Evolutionary conservation across 2,797 vertebrate species (phyloP).

Genomic region (Arrhamphus sclerolepis): DNA sequence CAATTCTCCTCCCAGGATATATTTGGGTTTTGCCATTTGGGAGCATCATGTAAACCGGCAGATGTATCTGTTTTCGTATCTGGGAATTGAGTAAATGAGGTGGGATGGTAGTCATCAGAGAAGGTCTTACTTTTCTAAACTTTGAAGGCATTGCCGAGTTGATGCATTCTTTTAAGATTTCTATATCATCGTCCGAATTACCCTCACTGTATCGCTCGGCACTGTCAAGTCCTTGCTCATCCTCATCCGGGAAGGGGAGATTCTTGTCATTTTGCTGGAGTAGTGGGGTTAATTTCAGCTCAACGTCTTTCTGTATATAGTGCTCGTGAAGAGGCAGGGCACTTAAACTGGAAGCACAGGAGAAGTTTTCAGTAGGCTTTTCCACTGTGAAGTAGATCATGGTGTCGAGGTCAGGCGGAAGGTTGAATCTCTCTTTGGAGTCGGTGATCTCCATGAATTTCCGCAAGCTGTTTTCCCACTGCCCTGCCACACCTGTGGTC

Average conservation of each 20-base stretch:
- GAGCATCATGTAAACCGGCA: slow-evolving; percentile 95
- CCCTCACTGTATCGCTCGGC: slow-evolving; percentile 85
- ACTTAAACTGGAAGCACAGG: slow-evolving; percentile 97
- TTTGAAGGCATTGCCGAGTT: slow-evolving; percentile 94
- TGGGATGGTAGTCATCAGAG: slow-evolving; percentile 84
- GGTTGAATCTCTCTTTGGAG: slow-evolving; percentile 93
- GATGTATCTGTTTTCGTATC: slow-evolving; percentile 81
- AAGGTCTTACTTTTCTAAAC: slow-evolving; percentile 90
- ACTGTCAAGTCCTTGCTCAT: slow-evolving; percentile 75
- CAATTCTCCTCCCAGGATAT: slow-evolving; percentile 74
- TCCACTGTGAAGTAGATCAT: slow-evolving; percentile 98
- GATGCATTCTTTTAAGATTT: slow-evolving; percentile 96
- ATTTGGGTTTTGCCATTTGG: slow-evolving; percentile 84
- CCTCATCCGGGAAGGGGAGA: slow-evolving; percentile 81
- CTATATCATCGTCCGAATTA: slow-evolving; percentile 90
- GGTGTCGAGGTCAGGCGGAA: slow-evolving; percentile 92
- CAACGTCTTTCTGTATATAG: slow-evolving; percentile 96
- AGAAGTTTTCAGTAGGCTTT: slow-evolving; percentile 98
- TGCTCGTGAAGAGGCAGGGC: slow-evolving; percentile 95
- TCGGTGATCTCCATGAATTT: slow-evolving; percentile 96
- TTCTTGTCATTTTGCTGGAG: slow-evolving; percentile 86
- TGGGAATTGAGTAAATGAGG: slow-evolving; percentile 85
- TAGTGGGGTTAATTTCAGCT: slow-evolving; percentile 92
- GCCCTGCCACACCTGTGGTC: slow-evolving; percentile 84
- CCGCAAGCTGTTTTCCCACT: slow-evolving; percentile 93